Conservation (phyloP, 2,888 invertebrate species). For the Julus scandinavius region DNA sequence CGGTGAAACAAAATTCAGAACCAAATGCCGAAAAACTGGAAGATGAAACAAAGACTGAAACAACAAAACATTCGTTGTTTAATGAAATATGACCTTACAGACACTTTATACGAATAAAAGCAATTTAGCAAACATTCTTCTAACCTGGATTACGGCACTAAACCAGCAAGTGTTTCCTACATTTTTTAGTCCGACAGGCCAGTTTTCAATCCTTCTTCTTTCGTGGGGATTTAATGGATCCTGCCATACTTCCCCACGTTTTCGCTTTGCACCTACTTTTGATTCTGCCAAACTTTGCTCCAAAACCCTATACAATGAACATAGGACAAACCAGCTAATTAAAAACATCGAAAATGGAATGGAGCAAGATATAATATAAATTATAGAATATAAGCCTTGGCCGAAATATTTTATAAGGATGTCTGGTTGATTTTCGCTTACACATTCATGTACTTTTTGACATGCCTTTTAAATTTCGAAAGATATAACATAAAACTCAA, state of each 20-base stretch:
- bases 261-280: slow-evolving; percentile 65
- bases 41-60: slow-evolving; percentile 67
- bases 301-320: slow-evolving; percentile 63
- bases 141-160: slow-evolving; percentile 68
- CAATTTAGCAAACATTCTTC: not conserved
- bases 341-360: not conserved
- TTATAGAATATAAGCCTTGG: slow-evolving; percentile 42
- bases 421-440: not conserved
- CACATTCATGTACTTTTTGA: not conserved
- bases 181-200: slow-evolving; percentile 68
- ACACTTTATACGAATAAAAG: not conserved
- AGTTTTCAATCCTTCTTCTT: slow-evolving; percentile 61
- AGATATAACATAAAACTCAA: no score
- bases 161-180: slow-evolving; percentile 70
- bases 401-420: not conserved
- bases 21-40: slow-evolving; percentile 65
- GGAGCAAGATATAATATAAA: slow-evolving; percentile 27
- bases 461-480: not conserved
- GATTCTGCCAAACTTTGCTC: slow-evolving; percentile 67
- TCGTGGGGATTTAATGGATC: slow-evolving; percentile 67
- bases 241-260: slow-evolving; percentile 66
- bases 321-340: not conserved
- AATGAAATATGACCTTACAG: not conserved
- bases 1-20: slow-evolving; percentile 64
- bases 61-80: slow-evolving; percentile 12